phyloP scores from a whole-genome alignment of 2,797 vertebrate genomes.

The Hyperoplus lanceolatus region DNA sequence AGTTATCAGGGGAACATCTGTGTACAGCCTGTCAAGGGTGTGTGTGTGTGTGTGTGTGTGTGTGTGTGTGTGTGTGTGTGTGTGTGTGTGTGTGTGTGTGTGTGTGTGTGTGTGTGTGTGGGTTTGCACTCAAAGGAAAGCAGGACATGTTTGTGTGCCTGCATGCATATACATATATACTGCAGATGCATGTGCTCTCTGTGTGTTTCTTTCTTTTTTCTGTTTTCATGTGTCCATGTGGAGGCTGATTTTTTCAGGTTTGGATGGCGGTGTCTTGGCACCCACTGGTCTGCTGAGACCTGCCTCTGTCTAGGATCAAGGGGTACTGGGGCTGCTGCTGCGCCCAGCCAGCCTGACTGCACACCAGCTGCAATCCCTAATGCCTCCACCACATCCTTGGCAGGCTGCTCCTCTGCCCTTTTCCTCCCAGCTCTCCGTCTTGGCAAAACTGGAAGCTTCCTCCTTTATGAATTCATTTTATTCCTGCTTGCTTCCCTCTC shows the following conservation, averaged over 20 bases:
- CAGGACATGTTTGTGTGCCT: conserved; percentile 63
- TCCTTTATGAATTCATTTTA: conserved; percentile 46
- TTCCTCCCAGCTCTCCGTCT: conserved; percentile 57
- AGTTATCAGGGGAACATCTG: conserved; percentile 75
- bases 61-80: conserved; percentile 41
- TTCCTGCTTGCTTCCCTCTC: conserved; percentile 17
- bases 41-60: conserved; percentile 41
- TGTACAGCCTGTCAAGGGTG: conserved; percentile 77
- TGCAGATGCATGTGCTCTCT: conserved; percentile 41
- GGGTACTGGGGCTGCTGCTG: conserved; percentile 69
- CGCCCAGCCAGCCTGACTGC: conserved; percentile 71
- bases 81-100: conserved; percentile 47
- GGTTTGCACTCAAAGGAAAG: conserved; percentile 28
- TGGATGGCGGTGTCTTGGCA: conserved; percentile 80
- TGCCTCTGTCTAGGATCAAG: conserved; percentile 83
- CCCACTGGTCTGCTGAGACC: conserved; percentile 78
- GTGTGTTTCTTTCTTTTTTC: conserved; percentile 7
- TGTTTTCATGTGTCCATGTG: conserved; percentile 74
- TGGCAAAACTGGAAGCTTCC: conserved; percentile 55
- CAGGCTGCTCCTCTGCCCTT: conserved; percentile 66
- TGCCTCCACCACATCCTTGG: conserved; percentile 76
- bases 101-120: conserved; percentile 37
- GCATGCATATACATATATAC: conserved; percentile 66
- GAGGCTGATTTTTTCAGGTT: conserved; percentile 78
- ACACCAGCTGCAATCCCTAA: conserved; percentile 77